Percentiles rank a stretch among this genome's conserved stretches.
phyloP scores from a whole-genome alignment of 1,140 invertebrate genomes.

The Protaetia brevitarsis region DNA sequence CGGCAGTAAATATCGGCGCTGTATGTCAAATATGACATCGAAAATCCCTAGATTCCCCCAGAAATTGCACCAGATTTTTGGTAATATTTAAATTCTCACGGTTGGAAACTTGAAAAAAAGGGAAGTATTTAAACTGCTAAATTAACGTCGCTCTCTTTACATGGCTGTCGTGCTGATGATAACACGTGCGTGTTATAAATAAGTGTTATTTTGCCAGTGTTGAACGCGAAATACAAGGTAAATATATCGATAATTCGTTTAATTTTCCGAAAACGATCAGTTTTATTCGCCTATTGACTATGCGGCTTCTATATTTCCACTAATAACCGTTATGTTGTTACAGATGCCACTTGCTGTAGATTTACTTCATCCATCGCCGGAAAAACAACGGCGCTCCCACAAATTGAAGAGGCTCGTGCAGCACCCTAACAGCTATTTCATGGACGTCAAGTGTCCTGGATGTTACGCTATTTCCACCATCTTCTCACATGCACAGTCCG shows the following conservation, averaged over 20 bases:
- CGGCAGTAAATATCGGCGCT: not conserved
- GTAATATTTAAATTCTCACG: not conserved
- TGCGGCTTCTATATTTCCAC: slow-evolving; percentile 64
- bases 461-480: slow-evolving; percentile 99
- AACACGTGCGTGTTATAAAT: slow-evolving; percentile 39
- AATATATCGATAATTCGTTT: slow-evolving; percentile 26
- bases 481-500: slow-evolving; percentile 98
- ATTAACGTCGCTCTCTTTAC: slow-evolving; percentile 19
- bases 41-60: not conserved
- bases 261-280: no score
- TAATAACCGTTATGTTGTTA: not conserved
- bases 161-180: slow-evolving; percentile 25
- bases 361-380: slow-evolving; percentile 90
- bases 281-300: no score
- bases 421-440: slow-evolving; percentile 99
- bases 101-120: not conserved
- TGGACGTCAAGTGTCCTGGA: slow-evolving; percentile 99
- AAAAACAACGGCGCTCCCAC: slow-evolving; percentile 86
- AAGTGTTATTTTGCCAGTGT: slow-evolving; percentile 28
- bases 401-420: slow-evolving; percentile 96
- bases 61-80: not conserved
- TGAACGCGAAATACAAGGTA: slow-evolving; percentile 31
- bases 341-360: slow-evolving; percentile 85
- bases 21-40: not conserved
- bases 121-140: slow-evolving; percentile 8